Conservation (phyloP, 2,113 vertebrate genomes). For the Gavia stellata region DNA sequence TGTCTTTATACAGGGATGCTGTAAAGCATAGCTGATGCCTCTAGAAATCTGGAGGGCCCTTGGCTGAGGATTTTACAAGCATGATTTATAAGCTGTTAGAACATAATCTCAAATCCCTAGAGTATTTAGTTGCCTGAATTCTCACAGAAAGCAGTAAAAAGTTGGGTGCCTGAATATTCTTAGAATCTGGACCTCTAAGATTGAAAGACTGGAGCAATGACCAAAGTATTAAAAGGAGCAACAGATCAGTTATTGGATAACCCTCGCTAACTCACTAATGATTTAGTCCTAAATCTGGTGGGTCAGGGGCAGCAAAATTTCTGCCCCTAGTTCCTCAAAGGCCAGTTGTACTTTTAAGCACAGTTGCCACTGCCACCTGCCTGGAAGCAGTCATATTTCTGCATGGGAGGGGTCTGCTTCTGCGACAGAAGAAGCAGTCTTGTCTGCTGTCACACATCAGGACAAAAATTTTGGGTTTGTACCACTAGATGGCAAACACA, state of each 20-base stretch:
- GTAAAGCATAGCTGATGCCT: background rate
- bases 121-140: background rate
- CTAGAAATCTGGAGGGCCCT: background rate
- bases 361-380: background rate
- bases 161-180: background rate
- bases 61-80: background rate
- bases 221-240: background rate
- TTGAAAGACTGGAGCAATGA: background rate
- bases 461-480: background rate
- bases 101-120: background rate
- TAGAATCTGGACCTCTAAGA: background rate
- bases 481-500: constrained; percentile 57
- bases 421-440: background rate
- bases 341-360: background rate
- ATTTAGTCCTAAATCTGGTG: background rate
- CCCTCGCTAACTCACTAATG: background rate
- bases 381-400: background rate
- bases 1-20: background rate
- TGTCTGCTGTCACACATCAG: too few species aligned
- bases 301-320: background rate
- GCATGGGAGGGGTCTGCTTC: background rate
- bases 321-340: background rate
- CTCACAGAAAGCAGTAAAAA: background rate
- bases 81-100: background rate
- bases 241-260: background rate